A percentile compares a stretch with the other conserved stretches of the same genome.
Evolutionary conservation across 2,113 vertebrate species (phyloP).

Genomic region (Silurus glanis): DNA sequence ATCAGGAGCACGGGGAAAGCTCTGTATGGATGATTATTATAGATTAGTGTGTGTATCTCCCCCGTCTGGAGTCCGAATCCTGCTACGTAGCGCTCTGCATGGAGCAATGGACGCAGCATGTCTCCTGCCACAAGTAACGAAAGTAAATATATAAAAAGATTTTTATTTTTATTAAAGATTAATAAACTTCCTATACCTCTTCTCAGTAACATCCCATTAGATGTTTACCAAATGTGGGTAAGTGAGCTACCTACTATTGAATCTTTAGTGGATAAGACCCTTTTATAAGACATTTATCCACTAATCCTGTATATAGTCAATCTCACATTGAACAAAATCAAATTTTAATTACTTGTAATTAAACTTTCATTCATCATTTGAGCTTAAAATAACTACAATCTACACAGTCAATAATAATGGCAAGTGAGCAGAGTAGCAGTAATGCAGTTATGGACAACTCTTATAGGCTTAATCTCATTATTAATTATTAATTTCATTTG

Average conservation of each 20-base stretch:
- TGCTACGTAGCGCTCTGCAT: conserved; percentile 88
- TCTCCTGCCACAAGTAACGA: conserved; percentile 65
- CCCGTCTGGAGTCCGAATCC: conserved; percentile 91
- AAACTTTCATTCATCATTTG: too few relatives aligned
- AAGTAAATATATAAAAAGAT: neutral
- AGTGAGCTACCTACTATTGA: neutral
- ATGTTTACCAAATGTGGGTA: neutral
- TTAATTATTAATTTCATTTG: neutral
- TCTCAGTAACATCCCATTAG: neutral
- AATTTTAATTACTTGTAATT: too few relatives aligned
- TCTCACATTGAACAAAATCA: too few relatives aligned
- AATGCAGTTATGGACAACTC: neutral
- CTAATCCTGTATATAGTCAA: neutral
- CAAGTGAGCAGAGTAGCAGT: neutral
- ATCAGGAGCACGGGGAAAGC: conserved; percentile 90
- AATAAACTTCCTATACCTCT: neutral
- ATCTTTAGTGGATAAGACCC: neutral
- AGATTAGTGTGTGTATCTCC: conserved; percentile 88
- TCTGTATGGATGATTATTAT: conserved; percentile 90
- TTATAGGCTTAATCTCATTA: neutral
- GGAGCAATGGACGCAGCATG: conserved; percentile 80
- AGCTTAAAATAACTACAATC: too few relatives aligned
- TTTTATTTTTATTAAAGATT: too few relatives aligned
- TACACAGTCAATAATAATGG: too few relatives aligned
- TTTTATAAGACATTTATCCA: neutral